These are phyloP conservation scores for Chloroclysta siterata DNA, from an alignment of 2,888 invertebrate genomes.

Conservation along the genomic window DNA sequence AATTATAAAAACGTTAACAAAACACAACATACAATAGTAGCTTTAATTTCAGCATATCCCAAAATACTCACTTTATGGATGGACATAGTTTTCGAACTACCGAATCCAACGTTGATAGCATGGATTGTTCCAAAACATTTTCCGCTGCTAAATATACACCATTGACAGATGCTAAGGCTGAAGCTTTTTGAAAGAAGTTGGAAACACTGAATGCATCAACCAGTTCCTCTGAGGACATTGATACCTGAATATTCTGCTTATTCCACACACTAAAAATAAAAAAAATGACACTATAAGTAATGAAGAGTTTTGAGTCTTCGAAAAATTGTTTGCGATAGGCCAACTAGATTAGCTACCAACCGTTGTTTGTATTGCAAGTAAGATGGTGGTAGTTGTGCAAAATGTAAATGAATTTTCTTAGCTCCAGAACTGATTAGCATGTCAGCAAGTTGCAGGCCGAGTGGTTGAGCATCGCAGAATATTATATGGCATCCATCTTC, in stretches of 20 bases:
- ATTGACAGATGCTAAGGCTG: slow-evolving; percentile 17
- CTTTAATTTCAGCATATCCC: not conserved
- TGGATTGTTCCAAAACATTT: slow-evolving; percentile 6
- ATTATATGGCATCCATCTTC: slow-evolving; percentile 50
- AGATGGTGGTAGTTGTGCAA: slow-evolving; percentile 32
- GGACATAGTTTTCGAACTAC: slow-evolving; percentile 24
- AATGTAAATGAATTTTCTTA: slow-evolving; percentile 50
- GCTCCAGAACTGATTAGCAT: slow-evolving; percentile 56
- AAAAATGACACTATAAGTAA: not conserved
- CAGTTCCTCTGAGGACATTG: slow-evolving; percentile 29
- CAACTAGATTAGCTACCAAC: slow-evolving; percentile 24
- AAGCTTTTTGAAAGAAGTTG: slow-evolving; percentile 20
- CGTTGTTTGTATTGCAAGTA: slow-evolving; percentile 41
- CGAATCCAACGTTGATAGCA: slow-evolving; percentile 17
- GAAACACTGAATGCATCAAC: slow-evolving; percentile 14
- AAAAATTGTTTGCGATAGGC: not conserved
- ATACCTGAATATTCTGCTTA: slow-evolving; percentile 35
- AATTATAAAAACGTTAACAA: not conserved
- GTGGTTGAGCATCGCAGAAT: slow-evolving; percentile 50
- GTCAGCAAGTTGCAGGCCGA: slow-evolving; percentile 53
- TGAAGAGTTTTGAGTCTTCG: not conserved
- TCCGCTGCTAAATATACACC: slow-evolving; percentile 31
- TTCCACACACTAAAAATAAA: slow-evolving; percentile 43
- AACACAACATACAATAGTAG: not conserved
- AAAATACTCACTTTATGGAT: slow-evolving; percentile 25